These are phyloP conservation scores for Nomada fucata DNA, from an alignment of 2,888 invertebrate genomes.

Conservation along the genomic window DNA sequence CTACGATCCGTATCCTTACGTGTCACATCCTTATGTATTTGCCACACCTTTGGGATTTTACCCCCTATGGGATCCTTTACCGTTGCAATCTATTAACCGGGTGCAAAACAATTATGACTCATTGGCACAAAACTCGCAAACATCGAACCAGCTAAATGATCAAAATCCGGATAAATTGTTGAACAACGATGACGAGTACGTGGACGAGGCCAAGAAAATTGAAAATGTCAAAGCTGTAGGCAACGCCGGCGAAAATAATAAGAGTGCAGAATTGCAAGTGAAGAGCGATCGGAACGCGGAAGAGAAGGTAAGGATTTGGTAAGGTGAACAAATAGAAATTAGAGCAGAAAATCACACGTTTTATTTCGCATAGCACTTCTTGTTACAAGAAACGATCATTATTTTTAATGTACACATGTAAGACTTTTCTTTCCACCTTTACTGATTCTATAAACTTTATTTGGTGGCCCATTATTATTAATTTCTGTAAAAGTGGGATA, in stretches of 20 bases:
- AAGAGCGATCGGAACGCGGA: constrained; percentile 52
- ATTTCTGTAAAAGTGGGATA: too few species aligned
- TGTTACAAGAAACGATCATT: not conserved
- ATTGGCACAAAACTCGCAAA: constrained; percentile 31
- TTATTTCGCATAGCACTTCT: constrained; percentile 25
- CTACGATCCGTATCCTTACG: constrained; percentile 74
- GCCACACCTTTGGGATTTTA: constrained; percentile 54
- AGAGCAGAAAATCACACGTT: constrained; percentile 45
- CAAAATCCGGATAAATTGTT: constrained; percentile 33
- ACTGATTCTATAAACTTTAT: not conserved
- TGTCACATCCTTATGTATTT: constrained; percentile 63
- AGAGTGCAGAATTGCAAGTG: constrained; percentile 31
- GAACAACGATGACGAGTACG: constrained; percentile 53
- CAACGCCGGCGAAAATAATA: constrained; percentile 21
- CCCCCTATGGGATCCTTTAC: constrained; percentile 57
- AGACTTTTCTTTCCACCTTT: not conserved
- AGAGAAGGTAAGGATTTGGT: constrained; percentile 68
- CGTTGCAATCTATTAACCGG: constrained; percentile 40
- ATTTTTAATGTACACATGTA: not conserved
- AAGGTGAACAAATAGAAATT: constrained; percentile 53
- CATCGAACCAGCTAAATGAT: constrained; percentile 37
- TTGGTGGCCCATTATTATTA: too few species aligned
- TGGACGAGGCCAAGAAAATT: constrained; percentile 46
- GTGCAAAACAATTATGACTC: constrained; percentile 34
- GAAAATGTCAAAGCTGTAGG: constrained; percentile 39